phyloP scores from a whole-genome alignment of 2,888 invertebrate species.

The Lasioglossum zephyrum region DNA sequence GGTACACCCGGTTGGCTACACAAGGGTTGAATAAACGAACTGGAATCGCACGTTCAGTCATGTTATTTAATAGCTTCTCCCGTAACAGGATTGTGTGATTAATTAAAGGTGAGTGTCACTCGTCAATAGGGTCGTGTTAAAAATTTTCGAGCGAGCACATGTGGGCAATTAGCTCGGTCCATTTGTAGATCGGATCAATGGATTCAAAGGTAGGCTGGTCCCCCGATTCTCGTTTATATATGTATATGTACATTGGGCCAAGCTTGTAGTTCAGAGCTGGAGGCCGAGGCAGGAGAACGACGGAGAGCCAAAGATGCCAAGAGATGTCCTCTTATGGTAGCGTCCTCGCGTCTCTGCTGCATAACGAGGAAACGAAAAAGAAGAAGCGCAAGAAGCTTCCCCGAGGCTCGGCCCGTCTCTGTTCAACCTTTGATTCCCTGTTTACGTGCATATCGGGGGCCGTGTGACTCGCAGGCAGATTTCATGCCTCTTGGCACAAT shows the following conservation, averaged over 20 bases:
- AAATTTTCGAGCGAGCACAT: slow-evolving; percentile 16
- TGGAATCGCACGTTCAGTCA: not conserved
- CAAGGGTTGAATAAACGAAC: too few species aligned
- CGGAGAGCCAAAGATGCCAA: slow-evolving; percentile 70
- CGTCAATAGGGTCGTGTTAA: not conserved
- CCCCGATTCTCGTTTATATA: slow-evolving; percentile 22
- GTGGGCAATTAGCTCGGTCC: slow-evolving; percentile 39
- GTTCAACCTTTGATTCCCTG: slow-evolving; percentile 25
- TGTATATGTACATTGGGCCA: not conserved
- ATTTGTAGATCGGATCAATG: slow-evolving; percentile 33
- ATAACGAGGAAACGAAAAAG: slow-evolving; percentile 53
- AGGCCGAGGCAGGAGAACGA: slow-evolving; percentile 50
- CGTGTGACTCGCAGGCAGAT: not conserved
- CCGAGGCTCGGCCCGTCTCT: slow-evolving; percentile 26
- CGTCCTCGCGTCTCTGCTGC: slow-evolving; percentile 75
- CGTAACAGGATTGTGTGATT: not conserved
- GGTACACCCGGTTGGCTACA: too few species aligned
- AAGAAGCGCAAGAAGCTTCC: slow-evolving; percentile 44
- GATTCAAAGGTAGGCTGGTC: slow-evolving; percentile 4
- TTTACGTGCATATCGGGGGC: not conserved
- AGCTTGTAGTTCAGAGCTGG: slow-evolving; percentile 59
- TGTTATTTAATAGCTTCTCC: not conserved
- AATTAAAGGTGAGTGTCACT: not conserved
- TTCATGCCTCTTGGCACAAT: not conserved
- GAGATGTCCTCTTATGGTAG: slow-evolving; percentile 82